Evolutionary conservation across 2,797 vertebrate species (phyloP).

Genomic region (Numenius phaeopus): DNA sequence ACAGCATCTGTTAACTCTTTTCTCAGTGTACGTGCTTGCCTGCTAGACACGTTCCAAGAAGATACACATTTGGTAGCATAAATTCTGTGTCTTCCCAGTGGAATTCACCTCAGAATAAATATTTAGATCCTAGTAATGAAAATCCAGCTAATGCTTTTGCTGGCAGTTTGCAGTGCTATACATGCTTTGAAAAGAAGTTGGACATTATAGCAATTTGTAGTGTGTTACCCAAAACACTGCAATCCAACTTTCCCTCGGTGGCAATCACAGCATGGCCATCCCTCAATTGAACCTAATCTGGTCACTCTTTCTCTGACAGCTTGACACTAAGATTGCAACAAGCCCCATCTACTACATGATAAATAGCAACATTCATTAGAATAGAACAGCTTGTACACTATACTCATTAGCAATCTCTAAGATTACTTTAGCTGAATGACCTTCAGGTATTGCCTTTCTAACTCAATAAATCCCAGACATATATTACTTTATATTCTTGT

Average conservation of each 20-base stretch:
- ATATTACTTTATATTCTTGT: not conserved
- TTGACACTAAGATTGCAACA: constrained; percentile 19
- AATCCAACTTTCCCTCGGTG: not conserved
- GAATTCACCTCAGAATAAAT: constrained; percentile 28
- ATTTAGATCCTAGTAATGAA: constrained; percentile 3
- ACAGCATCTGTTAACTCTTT: constrained; percentile 55
- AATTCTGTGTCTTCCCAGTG: not conserved
- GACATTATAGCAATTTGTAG: not conserved
- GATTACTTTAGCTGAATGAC: constrained; percentile 18
- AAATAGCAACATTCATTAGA: not conserved
- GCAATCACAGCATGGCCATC: not conserved
- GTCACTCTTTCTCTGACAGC: constrained; percentile 31
- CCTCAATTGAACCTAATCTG: constrained; percentile 40
- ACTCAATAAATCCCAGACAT: not conserved
- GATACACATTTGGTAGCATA: not conserved
- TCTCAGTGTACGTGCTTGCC: not conserved
- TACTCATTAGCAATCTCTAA: not conserved
- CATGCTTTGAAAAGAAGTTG: not conserved
- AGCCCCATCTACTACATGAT: not conserved
- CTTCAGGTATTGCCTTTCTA: not conserved
- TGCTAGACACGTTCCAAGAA: not conserved
- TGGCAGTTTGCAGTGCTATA: not conserved
- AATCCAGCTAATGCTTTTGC: not conserved
- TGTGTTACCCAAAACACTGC: not conserved
- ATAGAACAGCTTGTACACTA: not conserved